Evolutionary conservation across 2,888 invertebrate species (phyloP).

Genomic region (Pollenia amentaria): DNA sequence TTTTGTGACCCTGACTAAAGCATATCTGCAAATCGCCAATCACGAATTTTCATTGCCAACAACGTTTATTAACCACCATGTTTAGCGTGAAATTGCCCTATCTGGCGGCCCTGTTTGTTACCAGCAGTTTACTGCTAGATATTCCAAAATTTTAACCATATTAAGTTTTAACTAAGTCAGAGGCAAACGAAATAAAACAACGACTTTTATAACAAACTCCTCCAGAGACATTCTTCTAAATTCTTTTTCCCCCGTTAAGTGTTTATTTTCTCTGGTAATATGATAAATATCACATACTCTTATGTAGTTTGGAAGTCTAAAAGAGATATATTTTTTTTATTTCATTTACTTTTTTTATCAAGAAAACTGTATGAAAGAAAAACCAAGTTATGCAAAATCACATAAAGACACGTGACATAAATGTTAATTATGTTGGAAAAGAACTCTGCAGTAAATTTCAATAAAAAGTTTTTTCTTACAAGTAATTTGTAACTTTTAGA

Average conservation of each 20-base stretch:
- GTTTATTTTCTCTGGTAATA: not conserved
- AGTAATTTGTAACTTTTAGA: not conserved
- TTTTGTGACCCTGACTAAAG: no score
- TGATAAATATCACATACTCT: constrained; percentile 19
- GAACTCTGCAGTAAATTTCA: not conserved
- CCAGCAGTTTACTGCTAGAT: not conserved
- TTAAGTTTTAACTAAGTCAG: not conserved
- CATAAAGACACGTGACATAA: constrained; percentile 61
- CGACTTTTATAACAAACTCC: not conserved
- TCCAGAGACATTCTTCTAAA: not conserved
- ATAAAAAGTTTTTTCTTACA: not conserved
- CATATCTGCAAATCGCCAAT: no score
- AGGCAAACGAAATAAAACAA: not conserved
- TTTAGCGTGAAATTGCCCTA: no score
- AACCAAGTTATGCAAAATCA: constrained; percentile 12
- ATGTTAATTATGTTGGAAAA: constrained; percentile 47
- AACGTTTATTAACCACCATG: no score
- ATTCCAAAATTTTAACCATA: constrained; percentile 3
- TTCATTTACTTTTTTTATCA: not conserved
- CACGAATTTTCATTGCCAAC: no score
- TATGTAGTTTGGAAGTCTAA: not conserved
- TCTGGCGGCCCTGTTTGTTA: no score
- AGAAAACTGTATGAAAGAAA: constrained; percentile 8
- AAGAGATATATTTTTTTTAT: not conserved
- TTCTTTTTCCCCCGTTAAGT: not conserved